These are phyloP conservation scores for Oryctes rhinoceros DNA, from an alignment of 1,140 invertebrate genomes.

Conservation along the genomic window DNA sequence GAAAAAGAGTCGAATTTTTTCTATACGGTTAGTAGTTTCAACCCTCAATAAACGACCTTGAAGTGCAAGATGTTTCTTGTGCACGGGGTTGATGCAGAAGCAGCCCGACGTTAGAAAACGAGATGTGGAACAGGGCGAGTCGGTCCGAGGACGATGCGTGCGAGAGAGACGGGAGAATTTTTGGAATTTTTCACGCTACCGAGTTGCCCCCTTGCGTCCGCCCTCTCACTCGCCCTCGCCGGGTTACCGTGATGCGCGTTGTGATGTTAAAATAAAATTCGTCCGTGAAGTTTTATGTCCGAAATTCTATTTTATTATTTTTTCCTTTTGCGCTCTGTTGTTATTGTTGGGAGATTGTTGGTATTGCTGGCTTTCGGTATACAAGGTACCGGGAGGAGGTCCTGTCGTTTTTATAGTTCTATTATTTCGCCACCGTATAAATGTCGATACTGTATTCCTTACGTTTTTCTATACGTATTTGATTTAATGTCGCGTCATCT, in stretches of 20 bases:
- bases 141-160: neutral
- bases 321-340: neutral
- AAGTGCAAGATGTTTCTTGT: slow-evolving; percentile 48
- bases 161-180: slow-evolving; percentile 43
- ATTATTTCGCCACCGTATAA: slow-evolving; percentile 5
- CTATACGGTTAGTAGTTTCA: slow-evolving; percentile 49
- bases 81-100: slow-evolving; percentile 46
- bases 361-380: neutral
- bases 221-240: neutral
- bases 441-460: neutral
- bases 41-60: slow-evolving; percentile 52
- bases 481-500: slow-evolving; percentile 7
- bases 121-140: slow-evolving; percentile 20
- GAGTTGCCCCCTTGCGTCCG: neutral
- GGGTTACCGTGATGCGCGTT: neutral
- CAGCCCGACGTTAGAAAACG: slow-evolving; percentile 30
- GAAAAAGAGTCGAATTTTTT: slow-evolving; percentile 35
- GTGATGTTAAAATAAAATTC: slow-evolving; percentile 29
- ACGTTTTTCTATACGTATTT: neutral
- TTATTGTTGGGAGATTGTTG: neutral
- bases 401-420: slow-evolving; percentile 10
- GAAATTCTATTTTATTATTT: slow-evolving; percentile 38
- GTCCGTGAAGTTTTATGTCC: slow-evolving; percentile 35
- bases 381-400: neutral
- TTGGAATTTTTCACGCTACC: slow-evolving; percentile 47